phyloP scores from a whole-genome alignment of 2,113 vertebrate species.

The Corythaixoides concolor region DNA sequence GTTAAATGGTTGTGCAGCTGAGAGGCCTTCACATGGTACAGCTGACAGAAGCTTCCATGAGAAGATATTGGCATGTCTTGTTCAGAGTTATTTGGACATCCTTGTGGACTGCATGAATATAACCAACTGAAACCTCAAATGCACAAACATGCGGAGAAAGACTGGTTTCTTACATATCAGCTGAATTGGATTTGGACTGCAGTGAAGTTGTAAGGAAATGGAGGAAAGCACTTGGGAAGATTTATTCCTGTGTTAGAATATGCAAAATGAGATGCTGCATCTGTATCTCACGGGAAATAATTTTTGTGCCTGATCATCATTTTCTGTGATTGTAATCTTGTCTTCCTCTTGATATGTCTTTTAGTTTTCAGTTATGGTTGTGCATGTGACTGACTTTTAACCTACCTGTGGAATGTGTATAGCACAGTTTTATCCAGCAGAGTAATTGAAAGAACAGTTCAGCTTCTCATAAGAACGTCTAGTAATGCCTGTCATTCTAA shows the following conservation, averaged over 20 bases:
- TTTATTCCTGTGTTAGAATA: neutral
- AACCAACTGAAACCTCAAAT: neutral
- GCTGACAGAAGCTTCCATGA: neutral
- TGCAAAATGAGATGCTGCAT: conserved; percentile 3
- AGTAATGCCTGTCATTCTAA: neutral
- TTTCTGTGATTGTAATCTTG: neutral
- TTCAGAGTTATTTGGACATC: neutral
- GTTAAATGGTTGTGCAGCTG: conserved; percentile 6
- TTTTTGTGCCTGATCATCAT: neutral
- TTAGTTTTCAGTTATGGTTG: neutral
- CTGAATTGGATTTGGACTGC: neutral
- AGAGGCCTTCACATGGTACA: neutral
- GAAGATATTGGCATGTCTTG: neutral
- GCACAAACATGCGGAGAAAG: neutral
- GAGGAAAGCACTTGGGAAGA: neutral
- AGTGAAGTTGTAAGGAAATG: neutral
- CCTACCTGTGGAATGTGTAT: neutral
- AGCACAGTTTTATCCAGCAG: neutral
- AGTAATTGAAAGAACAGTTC: neutral
- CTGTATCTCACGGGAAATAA: neutral
- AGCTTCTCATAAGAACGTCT: neutral
- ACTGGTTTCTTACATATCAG: neutral
- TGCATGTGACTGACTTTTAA: neutral
- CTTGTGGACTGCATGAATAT: neutral
- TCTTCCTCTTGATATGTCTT: neutral